phyloP scores from a whole-genome alignment of 1,140 invertebrate genomes.

The Capitella teleta region DNA sequence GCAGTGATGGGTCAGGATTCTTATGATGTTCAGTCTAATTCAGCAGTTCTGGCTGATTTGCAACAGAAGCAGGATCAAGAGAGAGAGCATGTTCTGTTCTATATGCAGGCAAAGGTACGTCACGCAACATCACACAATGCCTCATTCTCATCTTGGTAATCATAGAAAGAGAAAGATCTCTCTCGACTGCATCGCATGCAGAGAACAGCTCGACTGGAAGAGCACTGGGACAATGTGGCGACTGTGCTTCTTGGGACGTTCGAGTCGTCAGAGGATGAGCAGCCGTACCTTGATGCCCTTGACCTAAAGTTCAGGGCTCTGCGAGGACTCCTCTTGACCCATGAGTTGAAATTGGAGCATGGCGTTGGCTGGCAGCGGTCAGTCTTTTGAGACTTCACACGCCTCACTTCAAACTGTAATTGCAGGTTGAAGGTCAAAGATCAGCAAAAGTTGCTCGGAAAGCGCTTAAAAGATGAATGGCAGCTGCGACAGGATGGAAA shows the following conservation, averaged over 20 bases:
- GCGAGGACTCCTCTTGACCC: slow-evolving; percentile 24
- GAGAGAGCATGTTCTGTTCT: neutral
- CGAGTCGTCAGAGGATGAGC: slow-evolving; percentile 16
- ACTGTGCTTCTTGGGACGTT: slow-evolving; percentile 19
- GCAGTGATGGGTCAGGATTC: slow-evolving; percentile 4
- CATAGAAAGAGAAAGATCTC: too few species aligned
- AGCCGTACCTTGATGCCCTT: slow-evolving; percentile 20
- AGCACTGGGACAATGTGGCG: slow-evolving; percentile 26
- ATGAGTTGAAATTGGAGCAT: slow-evolving; percentile 4
- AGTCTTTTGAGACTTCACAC: neutral
- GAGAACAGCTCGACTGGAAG: slow-evolving; percentile 8
- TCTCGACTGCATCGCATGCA: too few species aligned
- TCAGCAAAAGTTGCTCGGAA: too few species aligned
- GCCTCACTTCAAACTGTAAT: too few species aligned
- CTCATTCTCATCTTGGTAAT: too few species aligned
- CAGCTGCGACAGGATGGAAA: too few species aligned
- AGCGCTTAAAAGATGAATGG: too few species aligned
- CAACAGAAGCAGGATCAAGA: slow-evolving; percentile 26
- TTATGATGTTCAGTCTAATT: slow-evolving; percentile 21
- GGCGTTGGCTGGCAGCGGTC: neutral
- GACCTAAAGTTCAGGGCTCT: slow-evolving; percentile 35
- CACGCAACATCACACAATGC: too few species aligned
- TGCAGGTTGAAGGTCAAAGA: too few species aligned
- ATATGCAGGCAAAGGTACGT: too few species aligned
- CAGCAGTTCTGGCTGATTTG: slow-evolving; percentile 25